These are phyloP conservation scores for Heteromurus nitidus DNA, from an alignment of 2,888 invertebrate species.

Conservation along the genomic window DNA sequence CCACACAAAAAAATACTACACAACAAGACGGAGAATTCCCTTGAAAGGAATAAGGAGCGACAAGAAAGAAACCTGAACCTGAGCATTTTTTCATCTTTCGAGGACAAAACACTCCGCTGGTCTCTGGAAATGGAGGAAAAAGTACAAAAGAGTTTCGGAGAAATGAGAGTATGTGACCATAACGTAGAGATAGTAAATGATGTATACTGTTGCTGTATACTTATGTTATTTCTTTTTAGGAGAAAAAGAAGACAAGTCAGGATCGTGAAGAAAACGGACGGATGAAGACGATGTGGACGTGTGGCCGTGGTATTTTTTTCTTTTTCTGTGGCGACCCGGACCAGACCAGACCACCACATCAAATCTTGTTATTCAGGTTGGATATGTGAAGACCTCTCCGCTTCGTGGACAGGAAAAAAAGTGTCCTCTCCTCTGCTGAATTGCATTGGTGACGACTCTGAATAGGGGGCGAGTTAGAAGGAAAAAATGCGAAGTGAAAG, in stretches of 20 bases:
- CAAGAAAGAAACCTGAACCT: not conserved
- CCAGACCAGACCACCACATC: too few relatives aligned
- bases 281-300: not conserved
- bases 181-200: too few relatives aligned
- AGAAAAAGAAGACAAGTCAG: too few relatives aligned
- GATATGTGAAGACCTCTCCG: too few relatives aligned
- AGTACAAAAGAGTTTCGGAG: too few relatives aligned
- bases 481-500: not conserved
- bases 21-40: conserved; percentile 1
- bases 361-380: conserved; percentile 26
- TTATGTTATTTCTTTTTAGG: too few relatives aligned
- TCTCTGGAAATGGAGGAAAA: too few relatives aligned
- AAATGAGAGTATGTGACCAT: too few relatives aligned
- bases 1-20: too few relatives aligned
- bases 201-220: not conserved
- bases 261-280: too few relatives aligned
- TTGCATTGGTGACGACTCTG: too few relatives aligned
- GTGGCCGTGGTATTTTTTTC: not conserved
- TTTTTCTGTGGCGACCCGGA: conserved; percentile 15
- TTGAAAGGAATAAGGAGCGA: not conserved
- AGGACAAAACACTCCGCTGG: not conserved
- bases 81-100: not conserved
- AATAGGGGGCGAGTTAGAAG: not conserved
- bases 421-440: not conserved
- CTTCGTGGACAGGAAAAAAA: not conserved